Evolutionary conservation across 2,888 invertebrate genomes (phyloP).

Genomic region (Dastarcus helophoroides): DNA sequence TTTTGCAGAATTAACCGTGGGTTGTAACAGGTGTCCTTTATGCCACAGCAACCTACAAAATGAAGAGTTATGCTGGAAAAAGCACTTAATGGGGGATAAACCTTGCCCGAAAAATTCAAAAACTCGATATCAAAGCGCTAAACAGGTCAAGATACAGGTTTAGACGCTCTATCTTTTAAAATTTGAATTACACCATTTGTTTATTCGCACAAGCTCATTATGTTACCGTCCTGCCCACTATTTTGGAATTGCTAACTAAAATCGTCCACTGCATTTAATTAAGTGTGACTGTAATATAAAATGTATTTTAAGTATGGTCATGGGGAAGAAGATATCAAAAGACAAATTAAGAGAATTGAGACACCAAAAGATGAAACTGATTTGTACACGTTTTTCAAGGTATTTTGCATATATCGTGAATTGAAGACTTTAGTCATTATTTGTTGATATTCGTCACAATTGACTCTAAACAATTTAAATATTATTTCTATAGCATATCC

Average conservation of each 20-base stretch:
- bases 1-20: slow-evolving; percentile 42
- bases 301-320: too few relatives aligned
- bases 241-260: background rate
- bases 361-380: too few relatives aligned
- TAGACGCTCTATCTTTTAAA: slow-evolving; percentile 7
- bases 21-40: slow-evolving; percentile 74
- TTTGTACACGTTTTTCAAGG: too few relatives aligned
- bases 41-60: slow-evolving; percentile 68
- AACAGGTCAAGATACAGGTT: slow-evolving; percentile 33
- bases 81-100: slow-evolving; percentile 58
- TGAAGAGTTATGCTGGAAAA: slow-evolving; percentile 72
- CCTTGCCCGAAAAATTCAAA: slow-evolving; percentile 33
- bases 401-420: too few relatives aligned
- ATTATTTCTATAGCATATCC: too few relatives aligned
- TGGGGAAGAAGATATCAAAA: too few relatives aligned
- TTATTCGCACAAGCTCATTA: background rate
- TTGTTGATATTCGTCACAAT: too few relatives aligned
- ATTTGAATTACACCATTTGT: background rate
- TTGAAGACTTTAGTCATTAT: too few relatives aligned
- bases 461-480: too few relatives aligned
- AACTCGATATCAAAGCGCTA: slow-evolving; percentile 23
- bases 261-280: slow-evolving; percentile 1
- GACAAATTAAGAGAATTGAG: too few relatives aligned
- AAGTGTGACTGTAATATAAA: too few relatives aligned
- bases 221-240: slow-evolving; percentile 1